Evolutionary conservation across 2,113 vertebrate species (phyloP).

Genomic region (Amphiprion ocellaris): DNA sequence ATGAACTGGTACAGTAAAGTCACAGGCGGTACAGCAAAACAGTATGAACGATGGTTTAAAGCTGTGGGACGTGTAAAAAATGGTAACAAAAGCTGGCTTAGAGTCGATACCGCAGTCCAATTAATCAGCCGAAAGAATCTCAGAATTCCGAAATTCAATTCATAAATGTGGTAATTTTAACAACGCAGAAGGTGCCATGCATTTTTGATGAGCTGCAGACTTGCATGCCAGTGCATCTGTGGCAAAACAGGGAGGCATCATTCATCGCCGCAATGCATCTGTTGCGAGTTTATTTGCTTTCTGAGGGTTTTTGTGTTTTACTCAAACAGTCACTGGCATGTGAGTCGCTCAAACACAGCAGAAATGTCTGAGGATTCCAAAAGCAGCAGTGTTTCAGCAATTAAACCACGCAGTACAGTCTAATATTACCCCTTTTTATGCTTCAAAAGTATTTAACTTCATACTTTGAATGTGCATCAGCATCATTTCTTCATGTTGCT

Average conservation of each 20-base stretch:
- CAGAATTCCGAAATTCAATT: neutral
- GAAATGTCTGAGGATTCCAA: conserved; percentile 22
- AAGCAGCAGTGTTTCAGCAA: conserved; percentile 26
- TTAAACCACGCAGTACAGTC: neutral
- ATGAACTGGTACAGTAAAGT: neutral
- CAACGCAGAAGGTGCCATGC: neutral
- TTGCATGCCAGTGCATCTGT: conserved; percentile 20
- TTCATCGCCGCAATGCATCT: conserved; percentile 62
- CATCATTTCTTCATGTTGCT: neutral
- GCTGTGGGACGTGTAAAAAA: neutral
- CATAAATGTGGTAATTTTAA: neutral
- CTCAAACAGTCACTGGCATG: conserved; percentile 28
- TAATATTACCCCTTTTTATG: neutral
- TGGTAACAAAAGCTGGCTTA: too few species aligned
- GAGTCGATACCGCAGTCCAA: neutral
- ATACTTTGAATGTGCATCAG: conserved; percentile 3
- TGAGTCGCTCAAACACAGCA: conserved; percentile 34
- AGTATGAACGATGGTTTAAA: neutral
- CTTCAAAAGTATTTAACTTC: neutral
- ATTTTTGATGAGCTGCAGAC: neutral
- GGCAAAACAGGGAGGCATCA: conserved; percentile 30
- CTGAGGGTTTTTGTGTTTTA: conserved; percentile 37
- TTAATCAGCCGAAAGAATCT: neutral
- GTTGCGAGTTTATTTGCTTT: conserved; percentile 71
- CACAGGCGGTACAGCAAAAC: neutral